These are phyloP conservation scores for Podotricha telesiphe DNA, from an alignment of 2,888 invertebrate species.

Conservation along the genomic window DNA sequence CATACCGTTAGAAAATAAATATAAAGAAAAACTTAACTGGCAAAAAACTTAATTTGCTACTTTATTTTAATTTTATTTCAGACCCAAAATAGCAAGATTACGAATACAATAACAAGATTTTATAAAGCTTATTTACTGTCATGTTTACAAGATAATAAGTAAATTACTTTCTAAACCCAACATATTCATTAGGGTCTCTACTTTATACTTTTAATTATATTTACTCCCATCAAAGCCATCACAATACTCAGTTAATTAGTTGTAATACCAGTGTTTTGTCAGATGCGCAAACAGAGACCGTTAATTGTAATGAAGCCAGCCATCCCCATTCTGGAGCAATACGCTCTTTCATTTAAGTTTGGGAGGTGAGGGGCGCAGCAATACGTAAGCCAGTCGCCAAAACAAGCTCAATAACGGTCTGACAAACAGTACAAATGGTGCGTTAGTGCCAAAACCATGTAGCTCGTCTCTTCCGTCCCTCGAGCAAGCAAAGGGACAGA, in stretches of 20 bases:
- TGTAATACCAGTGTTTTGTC: conserved; percentile 77
- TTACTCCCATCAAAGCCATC: conserved; percentile 63
- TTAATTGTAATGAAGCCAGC: conserved; percentile 77
- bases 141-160: background rate
- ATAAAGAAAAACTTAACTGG: no score
- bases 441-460: conserved; percentile 77
- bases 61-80: background rate
- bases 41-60: background rate
- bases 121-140: background rate
- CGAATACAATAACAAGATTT: background rate
- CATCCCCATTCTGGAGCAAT: conserved; percentile 65
- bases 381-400: conserved; percentile 74
- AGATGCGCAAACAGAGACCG: conserved; percentile 79
- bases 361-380: conserved; percentile 68
- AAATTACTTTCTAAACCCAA: conserved; percentile 1
- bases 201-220: conserved; percentile 65
- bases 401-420: conserved; percentile 81
- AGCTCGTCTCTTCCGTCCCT: conserved; percentile 57
- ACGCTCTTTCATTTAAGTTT: conserved; percentile 73
- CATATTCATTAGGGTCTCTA: conserved; percentile 16
- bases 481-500: conserved; percentile 55
- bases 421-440: conserved; percentile 81
- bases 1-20: no score
- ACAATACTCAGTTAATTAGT: conserved; percentile 79
- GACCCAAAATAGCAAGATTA: no score